Conservation (phyloP, 2,888 invertebrate genomes). For the Serrognathus titanus region DNA sequence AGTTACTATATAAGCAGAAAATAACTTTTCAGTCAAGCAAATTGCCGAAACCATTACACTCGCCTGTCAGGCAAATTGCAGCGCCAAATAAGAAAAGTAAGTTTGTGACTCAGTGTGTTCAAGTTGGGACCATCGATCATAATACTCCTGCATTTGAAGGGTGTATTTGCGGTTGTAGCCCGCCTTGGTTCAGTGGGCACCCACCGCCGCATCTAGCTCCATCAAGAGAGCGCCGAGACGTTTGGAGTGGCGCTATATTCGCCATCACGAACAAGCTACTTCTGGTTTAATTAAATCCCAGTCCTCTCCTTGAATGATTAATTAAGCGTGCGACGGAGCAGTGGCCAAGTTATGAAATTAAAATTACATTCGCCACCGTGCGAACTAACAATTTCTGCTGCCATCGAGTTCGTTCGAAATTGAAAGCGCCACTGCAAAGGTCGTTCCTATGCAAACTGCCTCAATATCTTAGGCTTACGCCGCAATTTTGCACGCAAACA, state of each 20-base stretch:
- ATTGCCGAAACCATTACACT: too few species aligned
- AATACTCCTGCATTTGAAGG: conserved; percentile 17
- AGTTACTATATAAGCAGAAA: too few species aligned
- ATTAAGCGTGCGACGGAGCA: conserved; percentile 38
- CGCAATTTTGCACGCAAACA: conserved; percentile 30
- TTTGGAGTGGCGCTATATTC: conserved; percentile 35
- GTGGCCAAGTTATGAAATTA: conserved; percentile 39
- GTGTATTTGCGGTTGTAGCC: conserved; percentile 18
- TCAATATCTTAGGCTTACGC: conserved; percentile 28
- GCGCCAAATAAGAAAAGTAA: background rate
- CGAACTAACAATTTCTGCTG: conserved; percentile 21
- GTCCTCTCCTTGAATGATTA: conserved; percentile 44
- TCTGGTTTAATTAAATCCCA: conserved; percentile 46
- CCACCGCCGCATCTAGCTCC: conserved; percentile 14
- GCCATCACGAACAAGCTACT: conserved; percentile 45
- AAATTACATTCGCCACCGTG: conserved; percentile 29
- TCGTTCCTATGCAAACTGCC: conserved; percentile 32
- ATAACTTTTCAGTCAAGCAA: too few species aligned
- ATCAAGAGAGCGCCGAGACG: conserved; percentile 14
- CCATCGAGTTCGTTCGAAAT: conserved; percentile 22
- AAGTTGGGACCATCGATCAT: conserved; percentile 19
- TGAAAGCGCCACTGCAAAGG: conserved; percentile 22
- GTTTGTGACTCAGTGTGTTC: conserved; percentile 12
- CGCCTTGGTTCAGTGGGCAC: conserved; percentile 17
- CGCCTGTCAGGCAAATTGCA: background rate